Evolutionary conservation across 2,888 invertebrate genomes (phyloP).

Genomic region (Phania funesta): DNA sequence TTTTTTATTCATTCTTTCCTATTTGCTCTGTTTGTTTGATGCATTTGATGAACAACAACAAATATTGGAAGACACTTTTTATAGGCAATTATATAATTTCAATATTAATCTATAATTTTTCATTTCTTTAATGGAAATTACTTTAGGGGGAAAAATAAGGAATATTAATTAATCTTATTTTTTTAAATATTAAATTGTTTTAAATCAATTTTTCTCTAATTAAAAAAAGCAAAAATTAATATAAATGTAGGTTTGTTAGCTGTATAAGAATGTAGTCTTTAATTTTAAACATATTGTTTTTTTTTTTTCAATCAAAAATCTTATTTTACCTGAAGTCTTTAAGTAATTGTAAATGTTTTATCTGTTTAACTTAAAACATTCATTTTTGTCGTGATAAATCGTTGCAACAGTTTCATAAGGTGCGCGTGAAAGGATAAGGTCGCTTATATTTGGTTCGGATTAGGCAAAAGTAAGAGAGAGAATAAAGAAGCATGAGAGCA

Average conservation of each 20-base stretch:
- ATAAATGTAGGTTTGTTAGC: too few relatives aligned
- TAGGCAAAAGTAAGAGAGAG: background rate
- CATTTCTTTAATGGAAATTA: background rate
- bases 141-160: background rate
- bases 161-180: too few relatives aligned
- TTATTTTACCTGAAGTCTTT: background rate
- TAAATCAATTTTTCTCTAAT: too few relatives aligned
- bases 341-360: slow-evolving; percentile 3
- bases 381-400: background rate
- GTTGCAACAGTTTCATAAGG: background rate
- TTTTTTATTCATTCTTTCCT: background rate
- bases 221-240: too few relatives aligned
- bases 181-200: too few relatives aligned
- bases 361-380: slow-evolving; percentile 4
- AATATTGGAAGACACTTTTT: background rate
- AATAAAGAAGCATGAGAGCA: too few relatives aligned
- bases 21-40: background rate
- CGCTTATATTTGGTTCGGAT: background rate
- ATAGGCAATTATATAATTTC: slow-evolving; percentile 22
- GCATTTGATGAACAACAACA: background rate
- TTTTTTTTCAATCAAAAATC: background rate
- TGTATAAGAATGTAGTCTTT: too few relatives aligned
- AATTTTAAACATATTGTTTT: too few relatives aligned
- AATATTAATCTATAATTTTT: background rate
- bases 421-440: background rate